A percentile compares a stretch with the other conserved stretches of the same genome.
Evolutionary conservation across 92 coral and sea anemone genomes (phyloP).

Genomic region (Ricordea florida): DNA sequence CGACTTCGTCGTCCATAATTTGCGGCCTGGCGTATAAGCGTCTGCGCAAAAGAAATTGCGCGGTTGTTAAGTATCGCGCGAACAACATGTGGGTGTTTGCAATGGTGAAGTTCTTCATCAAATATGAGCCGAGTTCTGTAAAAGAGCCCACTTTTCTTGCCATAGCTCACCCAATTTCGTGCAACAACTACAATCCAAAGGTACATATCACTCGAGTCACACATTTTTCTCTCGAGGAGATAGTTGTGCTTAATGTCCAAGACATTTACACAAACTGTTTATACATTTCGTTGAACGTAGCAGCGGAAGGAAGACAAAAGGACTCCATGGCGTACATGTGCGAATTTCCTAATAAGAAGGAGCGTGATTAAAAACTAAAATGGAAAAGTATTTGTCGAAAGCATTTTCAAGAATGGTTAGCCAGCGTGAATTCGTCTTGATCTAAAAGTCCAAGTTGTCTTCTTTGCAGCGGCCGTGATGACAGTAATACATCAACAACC

Average conservation of each 20-base stretch:
- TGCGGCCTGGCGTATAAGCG: constrained; percentile 7
- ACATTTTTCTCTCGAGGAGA: background rate
- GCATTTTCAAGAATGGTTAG: too few relatives aligned
- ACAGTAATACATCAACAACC: too few relatives aligned
- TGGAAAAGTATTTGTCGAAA: too few relatives aligned
- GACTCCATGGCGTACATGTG: too few relatives aligned
- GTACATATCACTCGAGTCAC: background rate
- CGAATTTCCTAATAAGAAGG: too few relatives aligned
- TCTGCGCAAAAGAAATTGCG: constrained; percentile 6
- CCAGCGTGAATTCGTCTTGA: too few relatives aligned
- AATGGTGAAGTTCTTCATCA: constrained; percentile 2
- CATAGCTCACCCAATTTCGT: background rate
- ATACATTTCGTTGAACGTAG: background rate
- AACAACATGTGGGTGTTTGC: background rate
- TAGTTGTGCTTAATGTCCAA: background rate
- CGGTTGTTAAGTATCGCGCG: background rate
- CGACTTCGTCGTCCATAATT: background rate
- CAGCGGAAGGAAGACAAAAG: too few relatives aligned
- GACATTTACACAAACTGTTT: background rate
- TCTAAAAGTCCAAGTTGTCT: too few relatives aligned
- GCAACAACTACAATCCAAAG: background rate
- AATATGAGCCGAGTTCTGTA: background rate
- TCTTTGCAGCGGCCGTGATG: too few relatives aligned
- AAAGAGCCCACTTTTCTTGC: background rate
- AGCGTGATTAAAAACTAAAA: too few relatives aligned